Percentiles rank a stretch among this genome's conserved stretches.
Evolutionary conservation across 2,113 vertebrate species (phyloP).

Genomic region (Nipponia nippon): DNA sequence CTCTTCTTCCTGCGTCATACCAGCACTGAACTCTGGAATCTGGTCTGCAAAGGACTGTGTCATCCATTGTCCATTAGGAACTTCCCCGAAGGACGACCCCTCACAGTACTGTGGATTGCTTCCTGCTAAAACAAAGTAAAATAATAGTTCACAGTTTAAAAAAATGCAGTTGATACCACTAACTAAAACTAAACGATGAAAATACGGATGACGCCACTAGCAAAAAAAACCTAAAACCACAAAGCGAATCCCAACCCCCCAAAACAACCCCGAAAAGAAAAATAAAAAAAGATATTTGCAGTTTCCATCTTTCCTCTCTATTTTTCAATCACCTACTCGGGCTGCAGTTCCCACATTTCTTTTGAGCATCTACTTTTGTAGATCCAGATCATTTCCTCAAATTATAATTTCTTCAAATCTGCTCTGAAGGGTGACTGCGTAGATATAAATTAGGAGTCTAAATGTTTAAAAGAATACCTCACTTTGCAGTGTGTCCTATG

Average conservation of each 20-base stretch:
- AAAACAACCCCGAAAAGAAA: not conserved
- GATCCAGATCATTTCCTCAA: not conserved
- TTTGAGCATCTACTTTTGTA: not conserved
- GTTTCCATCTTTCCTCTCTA: not conserved
- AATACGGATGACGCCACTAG: not conserved
- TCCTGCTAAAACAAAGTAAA: constrained; percentile 23
- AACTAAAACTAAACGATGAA: not conserved
- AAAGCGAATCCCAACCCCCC: not conserved
- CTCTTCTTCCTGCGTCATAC: constrained; percentile 21
- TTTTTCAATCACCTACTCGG: not conserved
- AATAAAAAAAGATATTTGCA: not conserved
- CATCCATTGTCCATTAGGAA: constrained; percentile 88
- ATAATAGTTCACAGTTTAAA: not conserved
- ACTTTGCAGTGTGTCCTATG: not conserved
- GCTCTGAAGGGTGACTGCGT: not conserved
- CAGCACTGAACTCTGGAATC: constrained; percentile 70
- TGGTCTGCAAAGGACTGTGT: constrained; percentile 82
- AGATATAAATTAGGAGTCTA: not conserved
- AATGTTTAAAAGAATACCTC: not conserved
- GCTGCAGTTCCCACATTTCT: not conserved
- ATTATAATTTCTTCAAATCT: not conserved
- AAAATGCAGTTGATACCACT: not conserved
- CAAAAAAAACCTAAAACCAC: not conserved
- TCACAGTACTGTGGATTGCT: constrained; percentile 48
- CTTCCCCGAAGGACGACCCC: constrained; percentile 48